Conservation (phyloP, 2,113 vertebrate species). For the Entelurus aequoreus region DNA sequence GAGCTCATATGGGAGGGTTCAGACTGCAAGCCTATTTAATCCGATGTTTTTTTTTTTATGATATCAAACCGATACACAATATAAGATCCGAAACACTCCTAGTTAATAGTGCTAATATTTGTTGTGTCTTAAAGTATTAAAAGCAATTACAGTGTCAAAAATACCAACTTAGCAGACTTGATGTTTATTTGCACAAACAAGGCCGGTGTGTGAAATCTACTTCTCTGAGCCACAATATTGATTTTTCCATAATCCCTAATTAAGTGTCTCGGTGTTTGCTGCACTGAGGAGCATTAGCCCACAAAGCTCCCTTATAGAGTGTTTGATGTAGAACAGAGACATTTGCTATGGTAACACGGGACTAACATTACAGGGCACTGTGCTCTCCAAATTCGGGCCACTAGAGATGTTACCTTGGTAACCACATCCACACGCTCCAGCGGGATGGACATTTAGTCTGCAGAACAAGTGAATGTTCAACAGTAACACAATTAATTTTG, state of each 20-base stretch:
- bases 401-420: conserved; percentile 73
- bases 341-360: conserved; percentile 58
- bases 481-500: conserved; percentile 1
- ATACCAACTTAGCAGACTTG: background rate
- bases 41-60: too few species aligned
- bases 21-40: too few species aligned
- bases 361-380: conserved; percentile 55
- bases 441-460: conserved; percentile 42
- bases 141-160: background rate
- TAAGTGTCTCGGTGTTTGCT: conserved; percentile 50
- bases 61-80: too few species aligned
- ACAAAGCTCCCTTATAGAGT: conserved; percentile 40
- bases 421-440: conserved; percentile 59
- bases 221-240: conserved; percentile 48
- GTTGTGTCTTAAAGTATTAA: background rate
- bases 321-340: conserved; percentile 35
- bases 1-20: too few species aligned
- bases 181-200: conserved; percentile 7
- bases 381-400: conserved; percentile 63
- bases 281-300: conserved; percentile 40
- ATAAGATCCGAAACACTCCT: too few species aligned
- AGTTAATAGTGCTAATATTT: background rate
- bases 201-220: conserved; percentile 17
- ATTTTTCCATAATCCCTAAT: conserved; percentile 57
- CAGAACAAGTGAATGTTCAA: conserved; percentile 32